Conservation (phyloP, 2,113 vertebrate genomes). For the Malurus elegans region DNA sequence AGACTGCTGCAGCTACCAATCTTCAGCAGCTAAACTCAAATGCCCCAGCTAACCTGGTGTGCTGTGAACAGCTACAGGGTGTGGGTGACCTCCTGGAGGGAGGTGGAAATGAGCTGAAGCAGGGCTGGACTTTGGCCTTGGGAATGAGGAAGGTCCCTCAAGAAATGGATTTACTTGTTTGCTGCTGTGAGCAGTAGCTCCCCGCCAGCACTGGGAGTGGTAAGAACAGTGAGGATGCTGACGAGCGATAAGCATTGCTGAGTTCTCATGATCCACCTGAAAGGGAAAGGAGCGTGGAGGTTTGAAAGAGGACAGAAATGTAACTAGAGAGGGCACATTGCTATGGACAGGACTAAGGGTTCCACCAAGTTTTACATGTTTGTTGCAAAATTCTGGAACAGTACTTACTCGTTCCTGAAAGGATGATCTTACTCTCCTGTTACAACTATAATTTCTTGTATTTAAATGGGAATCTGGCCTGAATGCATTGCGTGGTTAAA, state of each 20-base stretch:
- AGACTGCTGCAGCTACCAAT: neutral
- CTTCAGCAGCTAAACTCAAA: neutral
- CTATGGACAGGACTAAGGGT: neutral
- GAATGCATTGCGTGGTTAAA: neutral
- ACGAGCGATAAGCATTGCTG: neutral
- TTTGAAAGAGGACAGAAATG: neutral
- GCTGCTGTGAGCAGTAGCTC: neutral
- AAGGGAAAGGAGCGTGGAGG: neutral
- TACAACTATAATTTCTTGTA: neutral
- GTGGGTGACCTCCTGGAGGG: neutral
- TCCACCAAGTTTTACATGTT: accelerated
- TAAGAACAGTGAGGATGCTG: neutral
- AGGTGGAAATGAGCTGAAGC: neutral
- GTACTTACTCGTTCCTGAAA: neutral
- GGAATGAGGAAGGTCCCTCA: neutral
- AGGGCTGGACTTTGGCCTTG: neutral
- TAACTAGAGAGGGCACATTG: neutral
- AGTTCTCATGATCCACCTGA: neutral
- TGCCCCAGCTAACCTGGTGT: neutral
- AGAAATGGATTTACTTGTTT: neutral
- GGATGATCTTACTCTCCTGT: neutral
- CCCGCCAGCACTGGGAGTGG: neutral
- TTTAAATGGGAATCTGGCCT: neutral
- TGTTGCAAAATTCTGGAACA: neutral
- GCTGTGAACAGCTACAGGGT: neutral